These are phyloP conservation scores for Scaptomyza cyrtandrae DNA, from an alignment of 2,888 invertebrate genomes.

Conservation along the genomic window DNA sequence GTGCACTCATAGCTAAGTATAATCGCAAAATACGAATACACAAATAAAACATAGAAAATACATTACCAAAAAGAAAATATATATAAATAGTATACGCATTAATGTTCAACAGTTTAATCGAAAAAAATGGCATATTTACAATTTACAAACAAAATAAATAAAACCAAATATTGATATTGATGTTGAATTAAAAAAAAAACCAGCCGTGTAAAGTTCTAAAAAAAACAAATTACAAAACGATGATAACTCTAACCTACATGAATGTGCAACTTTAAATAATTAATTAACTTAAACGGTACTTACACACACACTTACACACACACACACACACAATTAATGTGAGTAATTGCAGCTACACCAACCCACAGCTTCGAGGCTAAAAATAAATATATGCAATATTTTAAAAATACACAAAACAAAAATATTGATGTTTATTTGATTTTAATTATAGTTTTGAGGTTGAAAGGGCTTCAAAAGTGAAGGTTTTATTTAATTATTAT, in stretches of 20 bases:
- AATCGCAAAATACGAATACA: slow-evolving; percentile 43
- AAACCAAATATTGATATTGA: slow-evolving; percentile 67
- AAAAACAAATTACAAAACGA: slow-evolving; percentile 19
- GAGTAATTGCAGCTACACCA: slow-evolving; percentile 65
- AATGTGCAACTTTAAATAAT: slow-evolving; percentile 61
- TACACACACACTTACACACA: slow-evolving; percentile 23
- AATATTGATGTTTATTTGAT: neutral
- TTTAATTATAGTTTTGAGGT: neutral
- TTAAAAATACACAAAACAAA: slow-evolving; percentile 61
- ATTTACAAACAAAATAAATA: slow-evolving; percentile 56
- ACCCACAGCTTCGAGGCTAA: slow-evolving; percentile 77
- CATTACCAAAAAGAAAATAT: slow-evolving; percentile 23
- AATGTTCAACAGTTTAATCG: slow-evolving; percentile 68
- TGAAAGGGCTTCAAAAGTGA: neutral
- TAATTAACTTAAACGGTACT: slow-evolving; percentile 46
- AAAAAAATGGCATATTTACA: slow-evolving; percentile 54
- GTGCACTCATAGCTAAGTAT: slow-evolving; percentile 52
- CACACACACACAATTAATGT: slow-evolving; percentile 49
- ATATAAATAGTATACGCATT: slow-evolving; percentile 58
- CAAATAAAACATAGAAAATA: slow-evolving; percentile 34
- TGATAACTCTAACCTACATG: slow-evolving; percentile 61
- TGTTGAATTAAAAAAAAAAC: slow-evolving; percentile 43
- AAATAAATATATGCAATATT: slow-evolving; percentile 77
- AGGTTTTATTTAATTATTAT: neutral
- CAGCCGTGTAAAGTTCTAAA: slow-evolving; percentile 71